Evolutionary conservation across 2,113 vertebrate species (phyloP).

Genomic region (Amblyornis subalaris): DNA sequence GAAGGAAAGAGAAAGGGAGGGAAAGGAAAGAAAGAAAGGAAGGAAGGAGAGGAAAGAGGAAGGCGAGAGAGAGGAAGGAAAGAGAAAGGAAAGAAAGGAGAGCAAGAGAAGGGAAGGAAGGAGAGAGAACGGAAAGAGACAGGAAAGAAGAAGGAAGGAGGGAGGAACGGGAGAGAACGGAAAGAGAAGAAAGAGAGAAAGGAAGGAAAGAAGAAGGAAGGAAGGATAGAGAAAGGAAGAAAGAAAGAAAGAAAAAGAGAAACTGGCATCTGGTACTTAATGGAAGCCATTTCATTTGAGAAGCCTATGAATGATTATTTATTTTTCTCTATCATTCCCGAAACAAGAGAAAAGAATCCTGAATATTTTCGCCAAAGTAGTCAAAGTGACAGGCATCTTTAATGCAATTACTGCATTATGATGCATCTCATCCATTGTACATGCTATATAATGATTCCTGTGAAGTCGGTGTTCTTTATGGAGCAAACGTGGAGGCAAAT

Average conservation of each 20-base stretch:
- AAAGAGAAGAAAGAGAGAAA: too few species aligned
- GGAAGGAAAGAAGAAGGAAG: too few species aligned
- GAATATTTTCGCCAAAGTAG: not conserved
- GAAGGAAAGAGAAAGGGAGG: too few species aligned
- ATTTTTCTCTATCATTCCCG: not conserved
- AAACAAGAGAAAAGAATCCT: not conserved
- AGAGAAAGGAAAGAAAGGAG: fast-evolving
- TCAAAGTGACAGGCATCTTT: not conserved
- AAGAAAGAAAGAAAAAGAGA: not conserved
- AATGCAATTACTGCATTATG: not conserved
- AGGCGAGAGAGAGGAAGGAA: too few species aligned
- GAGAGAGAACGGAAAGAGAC: too few species aligned
- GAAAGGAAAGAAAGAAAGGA: too few species aligned
- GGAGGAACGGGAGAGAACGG: not conserved
- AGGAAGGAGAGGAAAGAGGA: too few species aligned
- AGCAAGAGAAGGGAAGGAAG: fast-evolving
- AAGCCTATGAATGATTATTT: not conserved
- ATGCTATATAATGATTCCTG: not conserved
- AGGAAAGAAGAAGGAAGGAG: fast-evolving
- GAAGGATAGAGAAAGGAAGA: too few species aligned
- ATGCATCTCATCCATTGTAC: not conserved
- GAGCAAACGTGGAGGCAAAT: not conserved
- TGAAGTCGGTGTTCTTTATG: not conserved
- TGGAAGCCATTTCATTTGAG: conserved; percentile 13
- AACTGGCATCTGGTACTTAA: not conserved